Conservation (phyloP, 2,888 invertebrate species). For the Allygus modestus region DNA sequence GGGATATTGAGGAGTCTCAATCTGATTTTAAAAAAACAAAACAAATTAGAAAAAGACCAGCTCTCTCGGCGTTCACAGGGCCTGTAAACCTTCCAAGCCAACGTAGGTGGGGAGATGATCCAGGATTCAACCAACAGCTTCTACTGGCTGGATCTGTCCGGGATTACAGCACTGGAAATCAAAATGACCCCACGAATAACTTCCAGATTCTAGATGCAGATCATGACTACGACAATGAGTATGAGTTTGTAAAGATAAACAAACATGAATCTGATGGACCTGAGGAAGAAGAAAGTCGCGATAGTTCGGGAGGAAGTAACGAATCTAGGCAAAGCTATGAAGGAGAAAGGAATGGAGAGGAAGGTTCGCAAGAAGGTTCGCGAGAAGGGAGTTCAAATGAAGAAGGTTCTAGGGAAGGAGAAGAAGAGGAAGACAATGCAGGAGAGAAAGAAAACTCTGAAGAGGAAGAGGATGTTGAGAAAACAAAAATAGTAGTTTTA, state of each 20-base stretch:
- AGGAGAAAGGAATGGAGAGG: conserved; percentile 39
- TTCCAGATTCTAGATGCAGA: conserved; percentile 39
- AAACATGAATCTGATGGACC: not conserved
- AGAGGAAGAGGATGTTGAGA: conserved; percentile 40
- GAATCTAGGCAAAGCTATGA: not conserved
- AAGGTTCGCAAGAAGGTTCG: conserved; percentile 4
- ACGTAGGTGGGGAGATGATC: conserved; percentile 1
- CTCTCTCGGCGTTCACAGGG: not conserved
- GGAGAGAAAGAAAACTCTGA: conserved; percentile 15
- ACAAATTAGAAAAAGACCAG: not conserved
- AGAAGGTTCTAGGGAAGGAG: conserved; percentile 23
- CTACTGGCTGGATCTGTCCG: conserved; percentile 9
- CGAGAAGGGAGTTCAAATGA: conserved; percentile 23
- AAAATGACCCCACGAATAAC: not conserved
- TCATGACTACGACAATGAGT: conserved; percentile 48
- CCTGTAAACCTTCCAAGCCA: not conserved
- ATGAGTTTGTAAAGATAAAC: conserved; percentile 12
- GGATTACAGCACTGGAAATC: not conserved
- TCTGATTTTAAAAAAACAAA: not conserved
- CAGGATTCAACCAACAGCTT: conserved; percentile 7
- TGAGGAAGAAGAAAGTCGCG: not conserved
- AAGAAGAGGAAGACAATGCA: conserved; percentile 36
- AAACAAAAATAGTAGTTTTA: conserved; percentile 24
- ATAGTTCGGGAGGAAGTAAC: not conserved
- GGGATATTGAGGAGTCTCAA: not conserved